Evolutionary conservation across 1,140 invertebrate species (phyloP), one percentile per base, ranked within the genome.

Genomic region (Bombus sylvicola): DNA sequence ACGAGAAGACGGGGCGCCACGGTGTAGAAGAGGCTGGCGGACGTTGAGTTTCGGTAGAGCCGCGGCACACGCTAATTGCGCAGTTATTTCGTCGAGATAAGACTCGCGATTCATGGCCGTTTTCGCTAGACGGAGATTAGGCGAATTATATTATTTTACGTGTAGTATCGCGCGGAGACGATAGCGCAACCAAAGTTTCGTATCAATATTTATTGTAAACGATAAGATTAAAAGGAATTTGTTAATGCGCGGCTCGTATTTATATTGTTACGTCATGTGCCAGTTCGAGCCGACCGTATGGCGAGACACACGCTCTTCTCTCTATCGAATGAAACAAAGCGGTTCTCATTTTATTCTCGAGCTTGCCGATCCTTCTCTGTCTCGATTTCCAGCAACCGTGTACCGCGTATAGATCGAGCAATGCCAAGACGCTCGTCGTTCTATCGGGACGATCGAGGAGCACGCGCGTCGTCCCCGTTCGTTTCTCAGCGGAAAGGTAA

Each of bases 181-280:
- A 94, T 94, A 93, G 88, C 87, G 80, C 83, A 92, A 92, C 89
- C 91, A 92, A 91, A 93, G 86, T 91, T 89, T 92, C 87, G 86
- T 93, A 94, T 95, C 93, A 94, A 93, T 94, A 94, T 94, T 94
- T 93, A 93, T 93, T 92, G 89, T 91, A 90, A 92, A 92, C 86
- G 94, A 95, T 95, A 95, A 95, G 94, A 95, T 94, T 94, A 93
- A 89, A 88, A 73, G 83, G 79, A 92, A 93, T 93, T 93, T 91
- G 91, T 93, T 93, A 92, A 93, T 91, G 82, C 89, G 87, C 83
- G 77, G 74, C 81, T 84, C 66, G 79, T 91, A 93, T 94, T 94
- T 94, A 93, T 94, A 93, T 93, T 92, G 91, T 94, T 94, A 93
- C 92, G 93, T 94, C 92, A 93, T 87, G 86, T 71, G 83, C 53